Evolutionary conservation across 2,113 vertebrate genomes (phyloP).

Genomic region (Anolis carolinensis): DNA sequence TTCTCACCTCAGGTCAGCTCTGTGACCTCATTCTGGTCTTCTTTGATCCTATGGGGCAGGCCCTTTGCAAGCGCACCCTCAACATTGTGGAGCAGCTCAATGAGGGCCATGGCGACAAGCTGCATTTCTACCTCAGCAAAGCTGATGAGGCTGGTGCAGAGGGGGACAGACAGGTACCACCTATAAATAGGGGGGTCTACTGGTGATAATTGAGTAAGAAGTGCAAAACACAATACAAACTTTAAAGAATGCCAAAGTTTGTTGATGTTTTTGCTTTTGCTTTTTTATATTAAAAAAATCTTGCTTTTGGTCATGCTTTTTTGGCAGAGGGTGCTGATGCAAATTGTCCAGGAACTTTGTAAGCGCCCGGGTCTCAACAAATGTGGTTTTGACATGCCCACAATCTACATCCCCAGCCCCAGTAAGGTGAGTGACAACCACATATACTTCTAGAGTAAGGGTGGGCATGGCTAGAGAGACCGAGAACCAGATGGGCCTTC

Average conservation of each 20-base stretch:
- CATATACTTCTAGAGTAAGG: no score
- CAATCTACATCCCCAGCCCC: conserved; percentile 81
- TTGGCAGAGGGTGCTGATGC: conserved; percentile 84
- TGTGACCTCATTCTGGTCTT: conserved; percentile 86
- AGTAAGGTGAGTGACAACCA: conserved; percentile 70
- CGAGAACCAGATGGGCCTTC: no score
- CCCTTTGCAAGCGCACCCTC: conserved; percentile 84
- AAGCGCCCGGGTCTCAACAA: conserved; percentile 85
- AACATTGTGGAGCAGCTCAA: conserved; percentile 84
- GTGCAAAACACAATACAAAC: background rate
- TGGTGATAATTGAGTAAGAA: background rate
- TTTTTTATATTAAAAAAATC: no score
- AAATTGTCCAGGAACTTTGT: conserved; percentile 86
- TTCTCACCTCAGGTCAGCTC: conserved; percentile 74
- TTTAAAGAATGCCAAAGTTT: background rate
- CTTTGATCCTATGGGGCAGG: conserved; percentile 88
- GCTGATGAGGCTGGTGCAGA: conserved; percentile 83
- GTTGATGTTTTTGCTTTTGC: background rate
- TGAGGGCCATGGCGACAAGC: conserved; percentile 79
- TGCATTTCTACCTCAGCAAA: conserved; percentile 84
- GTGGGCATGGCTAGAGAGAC: no score
- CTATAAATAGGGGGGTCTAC: background rate
- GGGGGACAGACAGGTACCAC: conserved; percentile 81
- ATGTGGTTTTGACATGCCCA: conserved; percentile 87
- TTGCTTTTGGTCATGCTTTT: background rate